phyloP scores from a whole-genome alignment of 2,113 vertebrate species.

The Sander lucioperca region DNA sequence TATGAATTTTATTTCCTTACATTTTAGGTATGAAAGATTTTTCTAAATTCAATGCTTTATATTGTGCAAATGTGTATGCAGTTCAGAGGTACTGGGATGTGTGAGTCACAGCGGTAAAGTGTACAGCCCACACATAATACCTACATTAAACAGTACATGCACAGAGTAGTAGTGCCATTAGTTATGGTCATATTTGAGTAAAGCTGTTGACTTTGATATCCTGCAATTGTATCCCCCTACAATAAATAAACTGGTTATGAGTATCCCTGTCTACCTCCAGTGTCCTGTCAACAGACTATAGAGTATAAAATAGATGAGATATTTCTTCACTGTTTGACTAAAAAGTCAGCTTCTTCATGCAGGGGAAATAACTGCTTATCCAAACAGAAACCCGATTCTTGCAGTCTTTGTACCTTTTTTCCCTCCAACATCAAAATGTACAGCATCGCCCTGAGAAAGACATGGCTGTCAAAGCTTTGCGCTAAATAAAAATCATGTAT shows the following conservation, averaged over 20 bases:
- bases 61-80: conserved; percentile 19
- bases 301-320: background rate
- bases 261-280: background rate
- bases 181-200: background rate
- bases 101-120: conserved; percentile 17
- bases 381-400: conserved; percentile 16
- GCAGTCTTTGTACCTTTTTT: conserved; percentile 6
- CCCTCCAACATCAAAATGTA: conserved; percentile 11
- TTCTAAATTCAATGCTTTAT: background rate
- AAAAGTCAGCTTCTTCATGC: background rate
- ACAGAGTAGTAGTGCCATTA: background rate
- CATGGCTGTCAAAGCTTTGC: conserved; percentile 18
- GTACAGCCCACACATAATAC: background rate
- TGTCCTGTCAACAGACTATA: conserved; percentile 9
- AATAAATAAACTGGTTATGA: conserved; percentile 4
- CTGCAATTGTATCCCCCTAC: background rate
- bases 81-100: background rate
- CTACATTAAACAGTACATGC: conserved; percentile 2
- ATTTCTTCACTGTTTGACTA: background rate
- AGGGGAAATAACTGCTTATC: conserved; percentile 32
- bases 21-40: background rate
- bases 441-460: background rate
- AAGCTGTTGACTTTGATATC: conserved; percentile 13
- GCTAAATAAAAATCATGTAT: conserved; percentile 19
- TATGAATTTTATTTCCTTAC: conserved; percentile 14